phyloP scores from a whole-genome alignment of 2,888 invertebrate genomes.

The Drosophila heteroneura region DNA sequence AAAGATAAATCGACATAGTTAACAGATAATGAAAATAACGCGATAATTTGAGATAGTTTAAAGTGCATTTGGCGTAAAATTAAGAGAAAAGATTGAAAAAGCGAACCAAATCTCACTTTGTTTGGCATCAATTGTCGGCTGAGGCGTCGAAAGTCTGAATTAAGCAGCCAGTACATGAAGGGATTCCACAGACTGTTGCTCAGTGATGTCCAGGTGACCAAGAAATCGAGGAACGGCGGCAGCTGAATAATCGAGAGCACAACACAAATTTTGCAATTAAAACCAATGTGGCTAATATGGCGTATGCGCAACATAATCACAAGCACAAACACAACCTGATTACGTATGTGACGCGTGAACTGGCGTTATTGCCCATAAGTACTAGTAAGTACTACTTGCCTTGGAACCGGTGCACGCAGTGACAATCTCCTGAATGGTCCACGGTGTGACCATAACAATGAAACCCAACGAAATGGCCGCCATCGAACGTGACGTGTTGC shows the following conservation, averaged over 20 bases:
- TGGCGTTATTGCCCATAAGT: neutral
- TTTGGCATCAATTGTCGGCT: conserved; percentile 91
- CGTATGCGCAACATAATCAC: conserved; percentile 37
- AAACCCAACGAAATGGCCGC: conserved; percentile 96
- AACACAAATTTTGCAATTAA: conserved; percentile 28
- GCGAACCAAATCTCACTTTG: conserved; percentile 87
- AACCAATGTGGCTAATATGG: conserved; percentile 28
- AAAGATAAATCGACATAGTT: neutral
- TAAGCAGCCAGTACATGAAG: conserved; percentile 94
- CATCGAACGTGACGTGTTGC: conserved; percentile 94
- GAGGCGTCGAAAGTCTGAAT: conserved; percentile 93
- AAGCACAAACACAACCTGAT: conserved; percentile 29
- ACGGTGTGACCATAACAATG: conserved; percentile 96
- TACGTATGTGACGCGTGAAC: conserved; percentile 57
- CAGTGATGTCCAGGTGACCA: conserved; percentile 94
- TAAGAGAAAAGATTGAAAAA: neutral
- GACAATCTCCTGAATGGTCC: conserved; percentile 96
- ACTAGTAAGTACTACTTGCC: conserved; percentile 84
- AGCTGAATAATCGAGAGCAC: conserved; percentile 86
- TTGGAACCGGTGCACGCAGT: conserved; percentile 95
- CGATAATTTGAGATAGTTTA: neutral
- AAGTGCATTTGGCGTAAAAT: neutral
- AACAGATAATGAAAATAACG: neutral
- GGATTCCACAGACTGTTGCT: conserved; percentile 97
- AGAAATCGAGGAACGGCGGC: conserved; percentile 92